Evolutionary conservation across 2,888 invertebrate species (phyloP), one percentile per base, ranked within the genome.

Genomic region (Andricus quercusramuli): DNA sequence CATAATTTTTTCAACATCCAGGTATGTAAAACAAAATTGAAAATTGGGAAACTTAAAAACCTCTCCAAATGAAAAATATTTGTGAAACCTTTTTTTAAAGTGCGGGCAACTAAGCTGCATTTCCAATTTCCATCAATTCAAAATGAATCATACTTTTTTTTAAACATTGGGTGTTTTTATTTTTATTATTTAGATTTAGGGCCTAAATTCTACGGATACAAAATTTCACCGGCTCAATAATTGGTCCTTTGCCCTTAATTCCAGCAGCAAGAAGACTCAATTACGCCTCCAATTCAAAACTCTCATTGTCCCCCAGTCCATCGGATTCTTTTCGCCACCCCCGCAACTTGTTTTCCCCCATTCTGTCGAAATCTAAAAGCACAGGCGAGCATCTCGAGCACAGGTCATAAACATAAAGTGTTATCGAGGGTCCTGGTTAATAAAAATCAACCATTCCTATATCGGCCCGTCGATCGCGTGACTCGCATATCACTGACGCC

Each of bases 391-490:
- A n/a, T n/a, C n/a, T n/a, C n/a, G n/a, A 37, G n/a, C 56, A 51
- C 32, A 32, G n/a, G 4, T 74, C 74, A 56, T 74, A 74, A 74
- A 74, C 74, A 56, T 74, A 56, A 74, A 74, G n/a, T 74, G 74
- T 74, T 74, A 74, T 74, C 74, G 32, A 32, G 74, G 74, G 74
- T 74, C n/a, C n/a, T 47, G 56, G 20, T 51, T 74, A 74, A 74
- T 74, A 74, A 74, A 74, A 74, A 74, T 22, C 32, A 32, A 56
- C 74, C 32, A 32, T 74, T 74, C 51, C 51, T 51, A 74, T 51
- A 74, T 74, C 70, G 51, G 56, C 51, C 51, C 70, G 70, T 74
- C 70, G 70, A 70, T 70, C 74, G 56, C 74, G 74, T 74, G 74
- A 74, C 74, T 74, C 17, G 74, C 25, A 74, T 37, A 20, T 56